Percentiles rank a stretch among this genome's conserved stretches.
Evolutionary conservation across 2,797 vertebrate genomes (phyloP).

Genomic region (Clarias laeviceps): DNA sequence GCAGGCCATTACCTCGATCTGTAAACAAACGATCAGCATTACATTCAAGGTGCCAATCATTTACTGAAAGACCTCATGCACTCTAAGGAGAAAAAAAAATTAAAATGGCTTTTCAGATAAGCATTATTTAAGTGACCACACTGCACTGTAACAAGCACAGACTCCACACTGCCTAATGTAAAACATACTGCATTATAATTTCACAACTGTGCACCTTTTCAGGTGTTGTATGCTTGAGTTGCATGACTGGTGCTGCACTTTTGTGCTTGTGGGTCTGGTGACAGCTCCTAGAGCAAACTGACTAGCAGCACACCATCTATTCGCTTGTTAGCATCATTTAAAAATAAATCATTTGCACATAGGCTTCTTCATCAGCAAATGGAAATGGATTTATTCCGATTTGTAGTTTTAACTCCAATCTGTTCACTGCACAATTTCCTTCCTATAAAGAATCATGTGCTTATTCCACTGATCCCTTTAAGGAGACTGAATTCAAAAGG

Average conservation of each 20-base stretch:
- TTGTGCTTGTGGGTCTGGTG: neutral
- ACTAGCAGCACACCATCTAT: slow-evolving; percentile 29
- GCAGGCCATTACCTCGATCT: slow-evolving; percentile 38
- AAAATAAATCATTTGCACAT: slow-evolving; percentile 52
- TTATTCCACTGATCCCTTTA: slow-evolving; percentile 12
- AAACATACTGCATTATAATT: slow-evolving; percentile 52
- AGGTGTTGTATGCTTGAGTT: slow-evolving; percentile 17
- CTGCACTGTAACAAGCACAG: slow-evolving; percentile 14
- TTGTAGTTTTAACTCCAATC: slow-evolving; percentile 22
- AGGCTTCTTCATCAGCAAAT: slow-evolving; percentile 28
- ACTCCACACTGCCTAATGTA: slow-evolving; percentile 46
- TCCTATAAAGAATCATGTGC: slow-evolving; percentile 20
- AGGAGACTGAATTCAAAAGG: neutral
- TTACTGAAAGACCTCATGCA: slow-evolving; percentile 32
- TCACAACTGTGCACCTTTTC: slow-evolving; percentile 19
- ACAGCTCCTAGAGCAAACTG: slow-evolving; percentile 22
- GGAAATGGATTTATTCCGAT: slow-evolving; percentile 38
- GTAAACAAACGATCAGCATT: slow-evolving; percentile 41
- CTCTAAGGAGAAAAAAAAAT: slow-evolving; percentile 2
- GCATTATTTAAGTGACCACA: slow-evolving; percentile 38
- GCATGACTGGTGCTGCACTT: slow-evolving; percentile 21
- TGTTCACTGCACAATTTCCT: slow-evolving; percentile 7
- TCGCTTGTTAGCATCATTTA: slow-evolving; percentile 46
- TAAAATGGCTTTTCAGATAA: slow-evolving; percentile 45
- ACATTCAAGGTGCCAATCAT: slow-evolving; percentile 42